Percentiles rank a stretch among this genome's conserved stretches.
phyloP scores from a whole-genome alignment of 2,113 vertebrate genomes.

The Xiphorhynchus elegans region DNA sequence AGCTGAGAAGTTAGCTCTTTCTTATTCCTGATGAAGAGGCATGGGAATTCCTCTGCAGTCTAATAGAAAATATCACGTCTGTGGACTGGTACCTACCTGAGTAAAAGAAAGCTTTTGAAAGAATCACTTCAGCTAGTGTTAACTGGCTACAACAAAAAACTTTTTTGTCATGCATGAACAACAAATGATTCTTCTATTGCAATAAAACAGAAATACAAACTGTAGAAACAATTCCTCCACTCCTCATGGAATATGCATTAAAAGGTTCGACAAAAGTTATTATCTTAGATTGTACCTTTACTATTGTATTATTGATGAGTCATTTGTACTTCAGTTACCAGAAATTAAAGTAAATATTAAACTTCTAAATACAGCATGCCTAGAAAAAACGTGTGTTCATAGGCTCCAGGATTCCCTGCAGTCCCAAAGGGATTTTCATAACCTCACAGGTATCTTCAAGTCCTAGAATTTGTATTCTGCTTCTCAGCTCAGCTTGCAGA shows the following conservation, averaged over 20 bases:
- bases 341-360: constrained; percentile 6
- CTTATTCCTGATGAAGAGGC: background rate
- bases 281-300: background rate
- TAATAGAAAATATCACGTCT: background rate
- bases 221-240: background rate
- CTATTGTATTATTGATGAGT: constrained; percentile 24
- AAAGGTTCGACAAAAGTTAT: background rate
- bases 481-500: constrained; percentile 34
- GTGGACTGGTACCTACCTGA: background rate
- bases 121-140: background rate
- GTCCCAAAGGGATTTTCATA: background rate
- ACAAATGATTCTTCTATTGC: background rate
- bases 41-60: background rate
- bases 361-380: background rate
- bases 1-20: background rate
- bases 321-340: background rate
- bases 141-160: background rate
- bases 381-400: background rate
- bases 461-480: constrained; percentile 43
- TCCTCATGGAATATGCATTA: background rate
- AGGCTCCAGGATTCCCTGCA: background rate
- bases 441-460: constrained; percentile 28
- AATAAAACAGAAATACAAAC: background rate
- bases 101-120: background rate
- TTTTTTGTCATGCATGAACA: background rate